These are phyloP conservation scores for Mantis religiosa DNA, from an alignment of 2,888 invertebrate genomes.

Conservation along the genomic window DNA sequence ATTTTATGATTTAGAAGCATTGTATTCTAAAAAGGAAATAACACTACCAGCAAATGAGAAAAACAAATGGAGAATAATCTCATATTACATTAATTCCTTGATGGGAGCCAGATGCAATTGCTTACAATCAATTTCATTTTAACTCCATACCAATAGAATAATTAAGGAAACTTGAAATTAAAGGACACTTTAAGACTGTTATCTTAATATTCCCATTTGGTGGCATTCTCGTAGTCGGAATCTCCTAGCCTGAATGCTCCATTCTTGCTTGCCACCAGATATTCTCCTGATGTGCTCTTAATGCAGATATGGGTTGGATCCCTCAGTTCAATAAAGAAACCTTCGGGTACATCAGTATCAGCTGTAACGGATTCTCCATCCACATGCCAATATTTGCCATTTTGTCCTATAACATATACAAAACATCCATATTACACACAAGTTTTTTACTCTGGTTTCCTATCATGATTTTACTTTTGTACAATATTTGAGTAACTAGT, in stretches of 20 bases:
- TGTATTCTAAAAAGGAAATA: background rate
- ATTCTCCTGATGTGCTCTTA: conserved; percentile 68
- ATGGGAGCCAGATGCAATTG: background rate
- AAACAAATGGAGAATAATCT: background rate
- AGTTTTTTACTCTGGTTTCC: too few species aligned
- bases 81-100: background rate
- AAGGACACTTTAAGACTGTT: background rate
- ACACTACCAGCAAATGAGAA: background rate
- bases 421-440: background rate
- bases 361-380: conserved; percentile 83
- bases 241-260: conserved; percentile 83
- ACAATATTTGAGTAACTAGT: too few species aligned
- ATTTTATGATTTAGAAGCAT: background rate
- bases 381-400: conserved; percentile 91
- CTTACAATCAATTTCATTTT: background rate
- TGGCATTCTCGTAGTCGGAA: conserved; percentile 71
- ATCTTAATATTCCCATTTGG: conserved; percentile 87
- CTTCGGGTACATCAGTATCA: conserved; percentile 77
- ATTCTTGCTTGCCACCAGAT: conserved; percentile 86
- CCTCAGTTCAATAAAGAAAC: conserved; percentile 87
- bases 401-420: conserved; percentile 62
- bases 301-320: conserved; percentile 91
- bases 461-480: too few species aligned
- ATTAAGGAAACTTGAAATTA: background rate
- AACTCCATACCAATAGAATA: background rate